phyloP scores from a whole-genome alignment of 2,888 invertebrate species.

The Crioceris asparagi region DNA sequence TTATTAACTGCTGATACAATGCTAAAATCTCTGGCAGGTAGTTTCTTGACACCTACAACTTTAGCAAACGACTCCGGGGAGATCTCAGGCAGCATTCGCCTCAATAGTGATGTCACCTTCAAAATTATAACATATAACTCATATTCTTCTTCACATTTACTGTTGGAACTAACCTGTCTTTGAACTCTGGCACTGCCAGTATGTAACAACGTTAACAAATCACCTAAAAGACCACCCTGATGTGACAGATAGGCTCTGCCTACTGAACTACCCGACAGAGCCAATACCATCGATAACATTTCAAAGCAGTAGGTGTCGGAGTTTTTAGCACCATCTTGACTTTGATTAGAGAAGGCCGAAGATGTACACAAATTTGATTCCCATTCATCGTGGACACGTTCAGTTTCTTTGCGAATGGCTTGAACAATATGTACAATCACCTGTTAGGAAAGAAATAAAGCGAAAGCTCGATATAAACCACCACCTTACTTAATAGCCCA shows the following conservation, averaged over 20 bases:
- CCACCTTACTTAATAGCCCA: not conserved
- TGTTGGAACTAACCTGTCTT: conserved; percentile 72
- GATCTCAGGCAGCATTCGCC: conserved; percentile 83
- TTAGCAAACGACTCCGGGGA: conserved; percentile 73
- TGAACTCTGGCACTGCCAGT: conserved; percentile 93
- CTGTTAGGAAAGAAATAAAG: conserved; percentile 34
- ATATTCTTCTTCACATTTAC: no score
- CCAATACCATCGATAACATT: conserved; percentile 90
- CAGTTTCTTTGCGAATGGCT: conserved; percentile 82
- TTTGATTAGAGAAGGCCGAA: conserved; percentile 34
- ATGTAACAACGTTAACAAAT: conserved; percentile 77
- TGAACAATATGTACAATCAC: conserved; percentile 82
- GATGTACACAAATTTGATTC: conserved; percentile 53
- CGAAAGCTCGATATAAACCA: not conserved
- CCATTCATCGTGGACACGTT: conserved; percentile 84
- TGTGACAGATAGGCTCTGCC: conserved; percentile 85
- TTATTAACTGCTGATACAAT: conserved; percentile 51
- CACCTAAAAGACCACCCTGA: conserved; percentile 73
- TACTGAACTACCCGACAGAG: conserved; percentile 84
- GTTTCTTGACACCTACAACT: conserved; percentile 57
- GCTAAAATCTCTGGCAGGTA: conserved; percentile 68
- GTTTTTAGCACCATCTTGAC: conserved; percentile 40
- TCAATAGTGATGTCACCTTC: conserved; percentile 71
- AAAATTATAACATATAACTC: no score
- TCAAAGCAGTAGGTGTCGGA: conserved; percentile 95